Base-by-base conservation (phyloP, 1,140 invertebrate genomes). In the Gerris buenoi region DNA sequence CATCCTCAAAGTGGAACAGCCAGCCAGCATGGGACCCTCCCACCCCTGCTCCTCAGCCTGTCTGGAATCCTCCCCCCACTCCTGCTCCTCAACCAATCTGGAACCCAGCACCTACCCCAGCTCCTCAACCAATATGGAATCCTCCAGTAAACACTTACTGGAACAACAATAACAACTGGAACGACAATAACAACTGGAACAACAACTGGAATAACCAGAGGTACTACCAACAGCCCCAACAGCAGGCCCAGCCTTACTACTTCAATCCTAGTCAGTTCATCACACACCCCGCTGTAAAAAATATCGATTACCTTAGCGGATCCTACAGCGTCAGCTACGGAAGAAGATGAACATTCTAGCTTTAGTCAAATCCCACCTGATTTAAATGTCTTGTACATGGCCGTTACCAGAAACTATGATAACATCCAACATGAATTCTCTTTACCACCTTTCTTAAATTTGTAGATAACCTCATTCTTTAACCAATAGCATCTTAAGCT, bases 291-390 rank as follows among this genome's bases (percentile, higher is more conserved):
- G 80, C 83, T 0, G 79, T 82, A 60, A 68, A 63, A 26, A 86
- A 85, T 70, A 80, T 85, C 62, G 84, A 86, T 71, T 79, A 85
- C n/a, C 81, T 77, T 72, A 81, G 81, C 61, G 86, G 85, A 25
- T 87, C 86, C 18, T 89, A 89, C 74, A 81, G 82, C 23, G 82
- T 89, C 60, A 81, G 83, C 71, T 89, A 89, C 73, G 82, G 70
- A 27, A 67, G 68, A 65, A 61, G 62, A 69, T 46, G 71, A 67
- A 65, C n/a, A n/a, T n/a, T n/a, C n/a, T n/a, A n/a, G n/a, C n/a
- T n/a, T n/a, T n/a, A 13, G 13, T n/a, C n/a, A 56, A 14, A 56
- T n/a, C 46, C n/a, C 46, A n/a, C n/a, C n/a, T n/a, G n/a, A n/a
- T n/a, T n/a, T n/a, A n/a, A n/a, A n/a, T n/a, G n/a, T n/a, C n/a